These are phyloP conservation scores for Gastrophysa polygoni DNA, from an alignment of 2,888 invertebrate genomes.

Conservation along the genomic window DNA sequence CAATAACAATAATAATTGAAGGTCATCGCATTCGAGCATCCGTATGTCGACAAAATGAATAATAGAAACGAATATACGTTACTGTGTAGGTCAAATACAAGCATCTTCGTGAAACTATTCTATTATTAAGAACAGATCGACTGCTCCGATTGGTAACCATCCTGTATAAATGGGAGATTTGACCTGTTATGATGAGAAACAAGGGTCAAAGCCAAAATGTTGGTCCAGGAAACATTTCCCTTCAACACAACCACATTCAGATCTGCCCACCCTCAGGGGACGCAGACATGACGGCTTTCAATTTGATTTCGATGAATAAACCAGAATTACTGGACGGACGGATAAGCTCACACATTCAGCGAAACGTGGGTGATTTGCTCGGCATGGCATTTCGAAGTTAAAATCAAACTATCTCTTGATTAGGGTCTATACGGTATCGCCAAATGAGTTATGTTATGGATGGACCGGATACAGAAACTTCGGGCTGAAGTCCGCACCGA, in stretches of 20 bases:
- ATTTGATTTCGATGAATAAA: constrained; percentile 19
- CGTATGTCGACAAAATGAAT: too few species aligned
- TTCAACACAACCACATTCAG: constrained; percentile 8
- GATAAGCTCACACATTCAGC: neutral
- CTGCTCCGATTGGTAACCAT: too few species aligned
- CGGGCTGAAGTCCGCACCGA: neutral
- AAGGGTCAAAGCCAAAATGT: constrained; percentile 5
- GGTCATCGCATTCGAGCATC: too few species aligned
- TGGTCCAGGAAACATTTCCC: constrained; percentile 9
- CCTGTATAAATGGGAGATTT: too few species aligned
- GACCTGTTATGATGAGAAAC: constrained; percentile 10
- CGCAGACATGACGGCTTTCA: constrained; percentile 12
- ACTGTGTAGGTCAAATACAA: too few species aligned
- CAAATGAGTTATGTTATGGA: neutral
- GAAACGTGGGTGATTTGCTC: constrained; percentile 5
- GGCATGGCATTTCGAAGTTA: neutral
- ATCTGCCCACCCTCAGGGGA: neutral
- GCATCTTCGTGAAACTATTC: too few species aligned
- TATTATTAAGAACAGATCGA: too few species aligned
- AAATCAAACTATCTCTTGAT: neutral
- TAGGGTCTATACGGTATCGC: neutral
- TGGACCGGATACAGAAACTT: neutral
- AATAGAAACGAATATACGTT: too few species aligned
- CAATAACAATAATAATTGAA: too few species aligned
- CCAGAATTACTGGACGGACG: constrained; percentile 10